Evolutionary conservation across 1,140 invertebrate genomes (phyloP).

Genomic region (Drosophila serrata): DNA sequence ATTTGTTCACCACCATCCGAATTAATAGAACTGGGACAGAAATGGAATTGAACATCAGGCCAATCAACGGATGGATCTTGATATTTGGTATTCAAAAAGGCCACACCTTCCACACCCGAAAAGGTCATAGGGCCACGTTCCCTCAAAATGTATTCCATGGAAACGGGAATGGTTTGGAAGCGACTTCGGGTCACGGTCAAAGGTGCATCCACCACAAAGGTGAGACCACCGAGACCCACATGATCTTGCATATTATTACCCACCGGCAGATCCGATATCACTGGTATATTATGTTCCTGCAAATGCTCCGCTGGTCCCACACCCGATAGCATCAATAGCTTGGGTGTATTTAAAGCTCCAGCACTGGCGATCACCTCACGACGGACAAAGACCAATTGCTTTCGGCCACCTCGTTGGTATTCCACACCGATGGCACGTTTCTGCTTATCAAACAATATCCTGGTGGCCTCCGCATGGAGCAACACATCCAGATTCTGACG

Average conservation of each 20-base stretch:
- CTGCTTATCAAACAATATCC: constrained; percentile 89
- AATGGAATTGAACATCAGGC: constrained; percentile 95
- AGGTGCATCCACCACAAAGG: constrained; percentile 92
- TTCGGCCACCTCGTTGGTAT: constrained; percentile 89
- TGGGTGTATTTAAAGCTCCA: constrained; percentile 92
- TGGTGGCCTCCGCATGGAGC: constrained; percentile 91
- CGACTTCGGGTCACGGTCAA: constrained; percentile 92
- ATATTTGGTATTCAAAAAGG: constrained; percentile 94
- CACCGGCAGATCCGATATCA: constrained; percentile 91
- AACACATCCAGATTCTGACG: constrained; percentile 93
- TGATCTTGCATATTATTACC: constrained; percentile 92
- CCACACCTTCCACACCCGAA: constrained; percentile 92
- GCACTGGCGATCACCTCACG: constrained; percentile 93
- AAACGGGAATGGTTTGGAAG: constrained; percentile 91
- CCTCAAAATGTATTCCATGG: constrained; percentile 92
- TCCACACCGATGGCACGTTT: constrained; percentile 92
- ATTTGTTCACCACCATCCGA: constrained; percentile 92
- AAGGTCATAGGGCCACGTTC: constrained; percentile 93
- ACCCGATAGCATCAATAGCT: constrained; percentile 96
- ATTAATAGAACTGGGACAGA: constrained; percentile 92
- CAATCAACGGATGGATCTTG: constrained; percentile 90
- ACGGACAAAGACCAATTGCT: constrained; percentile 89
- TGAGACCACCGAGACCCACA: constrained; percentile 92
- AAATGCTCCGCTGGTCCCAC: constrained; percentile 94
- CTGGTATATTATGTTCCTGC: constrained; percentile 90